Evolutionary conservation across 2,888 invertebrate species (phyloP), one percentile per base, ranked within the genome.

Genomic region (Oligia strigilis): DNA sequence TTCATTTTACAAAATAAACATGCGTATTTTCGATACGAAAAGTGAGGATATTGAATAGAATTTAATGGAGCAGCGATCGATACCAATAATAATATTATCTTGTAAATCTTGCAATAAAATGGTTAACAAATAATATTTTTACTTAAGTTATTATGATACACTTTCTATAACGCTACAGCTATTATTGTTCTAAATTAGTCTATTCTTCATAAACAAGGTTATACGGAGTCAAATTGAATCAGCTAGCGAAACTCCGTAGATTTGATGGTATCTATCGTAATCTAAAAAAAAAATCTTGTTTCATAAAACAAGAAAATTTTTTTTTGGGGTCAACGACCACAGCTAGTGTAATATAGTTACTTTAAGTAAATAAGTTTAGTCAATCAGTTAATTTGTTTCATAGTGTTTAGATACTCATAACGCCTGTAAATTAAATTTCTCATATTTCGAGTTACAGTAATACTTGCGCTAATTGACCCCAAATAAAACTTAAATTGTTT

Each of bases 121-220:
- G 60, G 49, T 70, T 49, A 72, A 82, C 77, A 88, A 83, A 69
- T 76, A 80, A 72, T 71, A 52, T 74, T 85, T 88, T 78, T 87
- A 89, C 85, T 83, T 46, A 76, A 36, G 62, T 74, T 79, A 75
- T 46, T 75, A 75, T 77, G 64, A 75, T 62, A 74, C 71, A 77
- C 72, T 75, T 65, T 82, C 80, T 86, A 84, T 81, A 70, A 80
- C 69, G 74, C 88, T 88, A 91, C 87, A 77, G 66, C 91, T 93
- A 93, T 93, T 94, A 94, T 94, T 93, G 92, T 93, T 92, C 94
- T 94, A 93, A 89, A 91, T 93, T 91, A 88, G 84, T 84, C 82
- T 83, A 88, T 78, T 89, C 87, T 82, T 89, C 76, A 80, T 78
- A 87, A 89, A 88, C 86, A 82, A 80, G 87, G 77, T 70, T 72